These are phyloP conservation scores for Fabriciana adippe DNA, from an alignment of 2,888 invertebrate genomes.

Conservation along the genomic window DNA sequence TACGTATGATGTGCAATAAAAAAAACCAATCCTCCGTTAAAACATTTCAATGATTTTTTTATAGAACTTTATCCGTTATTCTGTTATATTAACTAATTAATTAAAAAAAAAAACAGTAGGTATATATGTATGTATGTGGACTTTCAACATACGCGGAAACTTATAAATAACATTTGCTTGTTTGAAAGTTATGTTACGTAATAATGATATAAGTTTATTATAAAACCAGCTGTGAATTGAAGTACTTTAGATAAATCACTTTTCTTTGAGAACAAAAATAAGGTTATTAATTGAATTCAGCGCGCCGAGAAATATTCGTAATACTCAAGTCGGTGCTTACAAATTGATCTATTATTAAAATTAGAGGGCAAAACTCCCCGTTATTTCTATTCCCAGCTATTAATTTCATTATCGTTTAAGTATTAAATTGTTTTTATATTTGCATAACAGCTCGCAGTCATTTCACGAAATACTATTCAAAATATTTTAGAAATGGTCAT, in stretches of 20 bases:
- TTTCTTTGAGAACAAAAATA: constrained; percentile 8
- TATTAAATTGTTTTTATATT: constrained; percentile 6
- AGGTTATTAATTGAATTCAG: constrained; percentile 11
- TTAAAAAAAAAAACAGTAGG: too few species aligned
- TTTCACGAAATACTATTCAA: not conserved
- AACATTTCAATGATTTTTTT: too few species aligned
- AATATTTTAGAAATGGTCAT: too few species aligned
- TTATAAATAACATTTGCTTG: not conserved
- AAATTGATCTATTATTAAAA: constrained; percentile 37
- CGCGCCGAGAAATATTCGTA: constrained; percentile 7
- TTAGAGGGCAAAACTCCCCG: constrained; percentile 19
- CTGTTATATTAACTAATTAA: too few species aligned
- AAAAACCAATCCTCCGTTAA: too few species aligned
- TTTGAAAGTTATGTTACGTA: not conserved
- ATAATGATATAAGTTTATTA: not conserved
- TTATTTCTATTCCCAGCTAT: constrained; percentile 15
- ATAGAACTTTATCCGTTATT: too few species aligned
- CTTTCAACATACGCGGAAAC: not conserved
- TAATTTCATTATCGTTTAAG: constrained; percentile 9
- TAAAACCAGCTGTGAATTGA: constrained; percentile 3
- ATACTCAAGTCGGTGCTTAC: constrained; percentile 29
- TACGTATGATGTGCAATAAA: too few species aligned
- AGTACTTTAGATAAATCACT: constrained; percentile 15
- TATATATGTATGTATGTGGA: too few species aligned
- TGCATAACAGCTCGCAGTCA: not conserved